Conservation (phyloP, 2,113 vertebrate genomes). For the Dryoscopus gambensis region DNA sequence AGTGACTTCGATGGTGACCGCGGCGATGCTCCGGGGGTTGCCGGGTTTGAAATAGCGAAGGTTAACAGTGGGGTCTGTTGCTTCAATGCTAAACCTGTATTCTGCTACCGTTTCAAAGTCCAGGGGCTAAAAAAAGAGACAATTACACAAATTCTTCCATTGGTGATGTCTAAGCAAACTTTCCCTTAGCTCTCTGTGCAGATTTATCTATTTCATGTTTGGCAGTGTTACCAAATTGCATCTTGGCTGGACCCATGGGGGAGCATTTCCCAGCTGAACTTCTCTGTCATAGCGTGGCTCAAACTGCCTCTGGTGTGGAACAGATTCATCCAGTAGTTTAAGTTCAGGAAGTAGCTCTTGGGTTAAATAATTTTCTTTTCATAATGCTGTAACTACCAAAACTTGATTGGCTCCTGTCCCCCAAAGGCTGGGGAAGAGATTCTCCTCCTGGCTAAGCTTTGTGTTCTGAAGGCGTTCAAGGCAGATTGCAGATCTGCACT, state of each 20-base stretch:
- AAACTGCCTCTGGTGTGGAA: not conserved
- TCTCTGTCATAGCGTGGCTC: not conserved
- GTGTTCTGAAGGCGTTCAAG: not conserved
- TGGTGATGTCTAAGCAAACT: not conserved
- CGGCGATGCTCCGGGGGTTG: slow-evolving; percentile 49
- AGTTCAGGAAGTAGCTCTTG: not conserved
- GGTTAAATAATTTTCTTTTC: not conserved
- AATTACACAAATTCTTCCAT: not conserved
- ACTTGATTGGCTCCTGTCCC: not conserved
- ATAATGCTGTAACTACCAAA: not conserved
- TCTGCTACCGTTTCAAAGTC: slow-evolving; percentile 80
- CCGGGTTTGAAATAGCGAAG: slow-evolving; percentile 27
- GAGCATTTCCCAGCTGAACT: not conserved
- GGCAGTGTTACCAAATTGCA: not conserved
- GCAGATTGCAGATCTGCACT: not conserved
- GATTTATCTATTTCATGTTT: not conserved
- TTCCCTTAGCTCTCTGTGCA: not conserved
- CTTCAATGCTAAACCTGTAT: slow-evolving; percentile 73
- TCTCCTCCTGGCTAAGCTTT: not conserved
- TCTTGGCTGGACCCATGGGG: not conserved
- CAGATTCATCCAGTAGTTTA: not conserved
- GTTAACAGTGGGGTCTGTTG: slow-evolving; percentile 71
- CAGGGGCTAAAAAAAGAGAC: slow-evolving; percentile 73
- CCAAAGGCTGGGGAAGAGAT: not conserved
- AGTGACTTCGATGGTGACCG: slow-evolving; percentile 74